Conservation (phyloP, 2,888 invertebrate species). For the Leistus spinibarbis region DNA sequence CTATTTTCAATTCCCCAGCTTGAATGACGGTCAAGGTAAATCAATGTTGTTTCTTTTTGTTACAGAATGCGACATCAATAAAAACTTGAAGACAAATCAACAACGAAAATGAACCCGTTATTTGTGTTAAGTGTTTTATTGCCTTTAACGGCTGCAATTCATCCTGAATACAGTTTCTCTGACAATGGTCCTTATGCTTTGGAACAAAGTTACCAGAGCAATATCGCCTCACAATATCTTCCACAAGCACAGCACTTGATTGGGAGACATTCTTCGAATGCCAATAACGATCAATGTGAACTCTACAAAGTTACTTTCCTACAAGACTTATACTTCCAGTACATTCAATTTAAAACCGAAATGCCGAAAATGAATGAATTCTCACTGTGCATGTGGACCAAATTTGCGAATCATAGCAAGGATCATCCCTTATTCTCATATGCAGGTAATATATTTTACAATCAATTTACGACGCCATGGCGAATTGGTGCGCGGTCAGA, state of each 20-base stretch:
- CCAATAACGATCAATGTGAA: slow-evolving; percentile 57
- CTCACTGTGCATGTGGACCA: slow-evolving; percentile 82
- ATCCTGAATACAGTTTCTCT: slow-evolving; percentile 13
- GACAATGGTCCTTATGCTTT: slow-evolving; percentile 5
- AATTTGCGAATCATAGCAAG: slow-evolving; percentile 80
- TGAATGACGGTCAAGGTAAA: no score
- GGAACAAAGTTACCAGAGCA: slow-evolving; percentile 39
- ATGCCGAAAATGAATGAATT: slow-evolving; percentile 81
- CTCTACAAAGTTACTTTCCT: slow-evolving; percentile 64
- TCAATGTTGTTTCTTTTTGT: background rate
- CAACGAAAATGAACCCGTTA: background rate
- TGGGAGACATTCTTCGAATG: slow-evolving; percentile 43
- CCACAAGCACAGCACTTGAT: slow-evolving; percentile 40
- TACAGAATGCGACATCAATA: slow-evolving; percentile 22
- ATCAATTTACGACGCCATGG: no score
- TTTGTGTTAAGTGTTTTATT: slow-evolving; percentile 1
- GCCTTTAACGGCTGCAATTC: slow-evolving; percentile 17
- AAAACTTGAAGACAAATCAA: background rate
- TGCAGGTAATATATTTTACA: no score
- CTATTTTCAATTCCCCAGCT: no score
- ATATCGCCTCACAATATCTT: slow-evolving; percentile 40
- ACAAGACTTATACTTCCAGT: slow-evolving; percentile 69
- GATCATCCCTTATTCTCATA: slow-evolving; percentile 86
- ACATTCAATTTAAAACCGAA: slow-evolving; percentile 73
- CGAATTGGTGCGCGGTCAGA: no score